Evolutionary conservation across 2,888 invertebrate species (phyloP).

Genomic region (Tethea ocularis): DNA sequence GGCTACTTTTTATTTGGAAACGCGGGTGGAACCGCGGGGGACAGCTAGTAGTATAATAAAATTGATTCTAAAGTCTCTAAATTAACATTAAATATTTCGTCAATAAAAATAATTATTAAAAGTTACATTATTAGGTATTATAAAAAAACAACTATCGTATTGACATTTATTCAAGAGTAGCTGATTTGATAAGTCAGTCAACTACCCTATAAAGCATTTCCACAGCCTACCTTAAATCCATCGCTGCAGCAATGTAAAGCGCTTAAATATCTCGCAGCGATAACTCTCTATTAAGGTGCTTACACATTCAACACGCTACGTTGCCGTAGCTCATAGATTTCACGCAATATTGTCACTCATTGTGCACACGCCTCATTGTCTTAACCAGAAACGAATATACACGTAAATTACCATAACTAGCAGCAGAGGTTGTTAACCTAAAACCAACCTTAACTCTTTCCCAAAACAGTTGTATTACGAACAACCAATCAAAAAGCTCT

Average conservation of each 20-base stretch:
- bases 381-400: slow-evolving; percentile 37
- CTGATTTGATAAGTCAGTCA: no score
- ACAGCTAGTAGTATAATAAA: no score
- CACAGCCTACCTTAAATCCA: neutral
- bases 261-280: slow-evolving; percentile 21
- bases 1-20: no score
- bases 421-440: slow-evolving; percentile 35
- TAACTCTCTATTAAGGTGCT: slow-evolving; percentile 27
- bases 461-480: slow-evolving; percentile 16
- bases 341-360: slow-evolving; percentile 57
- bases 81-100: no score
- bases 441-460: slow-evolving; percentile 27
- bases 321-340: slow-evolving; percentile 47
- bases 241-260: slow-evolving; percentile 14
- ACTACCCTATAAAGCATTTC: neutral
- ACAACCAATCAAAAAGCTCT: slow-evolving; percentile 34
- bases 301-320: slow-evolving; percentile 31
- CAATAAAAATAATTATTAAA: no score
- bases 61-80: no score
- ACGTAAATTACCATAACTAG: slow-evolving; percentile 25
- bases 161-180: no score
- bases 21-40: no score
- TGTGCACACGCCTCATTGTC: slow-evolving; percentile 58
- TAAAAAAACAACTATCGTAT: no score
- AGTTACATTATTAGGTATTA: no score